Base-by-base conservation (phyloP, 1,140 invertebrate genomes). In the Temnothorax curvispinosus region DNA sequence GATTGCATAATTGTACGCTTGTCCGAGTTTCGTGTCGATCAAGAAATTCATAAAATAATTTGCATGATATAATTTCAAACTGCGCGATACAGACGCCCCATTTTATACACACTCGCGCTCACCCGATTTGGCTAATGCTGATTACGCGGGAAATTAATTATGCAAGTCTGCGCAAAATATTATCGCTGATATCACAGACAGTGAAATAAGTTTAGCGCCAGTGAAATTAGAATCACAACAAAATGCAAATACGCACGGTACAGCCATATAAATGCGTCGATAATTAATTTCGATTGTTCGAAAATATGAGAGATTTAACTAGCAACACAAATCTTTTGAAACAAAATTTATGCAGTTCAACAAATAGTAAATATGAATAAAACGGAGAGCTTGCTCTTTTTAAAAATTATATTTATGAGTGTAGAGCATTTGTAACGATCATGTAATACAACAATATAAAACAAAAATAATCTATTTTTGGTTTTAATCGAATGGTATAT, bases 31-130 rank as follows among this genome's bases (percentile, higher is more conserved):
- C 44, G 54, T 75, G 69, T 41, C 80, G 80, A 84, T 84, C 80
- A 84, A 84, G 80, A 60, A 84, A 84, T 84, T 84, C 80, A 84
- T 84, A 74, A 84, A 84, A 84, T 71, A 81, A 81, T 84, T 84
- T 84, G 80, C 80, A 84, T 84, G 80, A 84, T 84, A 84, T 84
- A 74, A 84, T 84, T 84, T 75, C 69, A 27, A 32, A 69, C 67
- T 50, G 52, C n/a, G 56, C 54, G 80, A 84, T 84, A 84, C 80
- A 75, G 69, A n/a, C 54, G 41, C 13, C 13, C 32, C 69, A 18
- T 84, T 84, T 84, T 62, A 84, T 62, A 50, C n/a, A 74, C 54
- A 50, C 18, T 41, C 54, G 27, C 21, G 67, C 41, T 47, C 69
- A 50, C 54, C 13, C 80, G 80, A 84, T 84, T 84, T 54, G 21